Evolutionary conservation across 1,140 invertebrate genomes (phyloP).

Genomic region (Listronotus bonariensis): DNA sequence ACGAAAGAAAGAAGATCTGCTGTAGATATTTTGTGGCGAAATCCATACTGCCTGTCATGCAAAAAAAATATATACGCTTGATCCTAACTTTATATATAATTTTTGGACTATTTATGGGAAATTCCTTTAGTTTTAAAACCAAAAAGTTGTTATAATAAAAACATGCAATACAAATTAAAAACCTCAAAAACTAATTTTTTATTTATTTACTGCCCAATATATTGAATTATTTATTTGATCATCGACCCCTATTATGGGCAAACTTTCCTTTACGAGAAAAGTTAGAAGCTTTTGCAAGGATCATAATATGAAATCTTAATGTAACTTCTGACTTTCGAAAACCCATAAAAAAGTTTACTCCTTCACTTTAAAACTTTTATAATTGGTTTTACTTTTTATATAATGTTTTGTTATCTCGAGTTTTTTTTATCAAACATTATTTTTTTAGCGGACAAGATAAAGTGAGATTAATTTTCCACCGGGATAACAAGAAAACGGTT

Average conservation of each 20-base stretch:
- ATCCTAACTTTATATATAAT: too few relatives aligned
- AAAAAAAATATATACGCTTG: too few relatives aligned
- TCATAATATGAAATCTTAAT: conserved; percentile 34
- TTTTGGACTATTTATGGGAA: too few relatives aligned
- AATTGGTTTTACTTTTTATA: conserved; percentile 28
- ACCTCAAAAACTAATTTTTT: conserved; percentile 2
- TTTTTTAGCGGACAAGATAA: not conserved
- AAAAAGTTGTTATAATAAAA: too few relatives aligned
- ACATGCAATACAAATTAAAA: not conserved
- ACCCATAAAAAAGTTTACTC: conserved; percentile 28
- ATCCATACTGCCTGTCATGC: too few relatives aligned
- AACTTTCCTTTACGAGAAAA: conserved; percentile 30
- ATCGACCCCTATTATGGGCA: conserved; percentile 19
- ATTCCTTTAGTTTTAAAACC: too few relatives aligned
- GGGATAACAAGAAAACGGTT: too few relatives aligned
- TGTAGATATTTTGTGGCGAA: too few relatives aligned
- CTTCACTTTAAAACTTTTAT: conserved; percentile 34
- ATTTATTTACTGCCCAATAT: conserved; percentile 17
- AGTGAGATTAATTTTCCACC: not conserved
- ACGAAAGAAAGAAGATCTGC: too few relatives aligned
- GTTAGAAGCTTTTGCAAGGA: conserved; percentile 29
- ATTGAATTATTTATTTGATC: conserved; percentile 29
- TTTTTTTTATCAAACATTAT: conserved; percentile 1
- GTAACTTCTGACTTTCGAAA: conserved; percentile 33
- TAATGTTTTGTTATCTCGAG: conserved; percentile 25